A percentile compares a stretch with the other conserved stretches of the same genome.
These are phyloP conservation scores for fruit fly (Drosophila melanogaster) DNA, from an alignment of 1,140 invertebrate genomes.

Conservation along the genomic window Release_6_plus_ISO1_MT NC_004354.4:20954501-20955000, in stretches of 20 bases:
- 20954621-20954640: too few relatives aligned
- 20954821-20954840: constrained; percentile 8
- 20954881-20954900: not conserved
- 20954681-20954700: not conserved
- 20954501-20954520: not conserved
- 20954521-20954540: constrained; percentile 14
- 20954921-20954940: not conserved
- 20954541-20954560: constrained; percentile 40
- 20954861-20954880: not conserved
- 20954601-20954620: not conserved
- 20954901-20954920: not conserved
- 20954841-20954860: not conserved
- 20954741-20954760: not conserved
- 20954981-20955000: not conserved
- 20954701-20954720: constrained; percentile 13
- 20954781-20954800: too few relatives aligned
- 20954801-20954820: not conserved
- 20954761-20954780: too few relatives aligned
- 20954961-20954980: too few relatives aligned
- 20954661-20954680: constrained; percentile 8
- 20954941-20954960: too few relatives aligned
- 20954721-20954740: constrained; percentile 15
- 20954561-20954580: too few relatives aligned
- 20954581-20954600: not conserved
- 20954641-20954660: constrained; percentile 21